Percentiles rank a stretch among this genome's conserved stretches.
phyloP scores from a whole-genome alignment of 2,888 invertebrate species.

The Latrodectus elegans region DNA sequence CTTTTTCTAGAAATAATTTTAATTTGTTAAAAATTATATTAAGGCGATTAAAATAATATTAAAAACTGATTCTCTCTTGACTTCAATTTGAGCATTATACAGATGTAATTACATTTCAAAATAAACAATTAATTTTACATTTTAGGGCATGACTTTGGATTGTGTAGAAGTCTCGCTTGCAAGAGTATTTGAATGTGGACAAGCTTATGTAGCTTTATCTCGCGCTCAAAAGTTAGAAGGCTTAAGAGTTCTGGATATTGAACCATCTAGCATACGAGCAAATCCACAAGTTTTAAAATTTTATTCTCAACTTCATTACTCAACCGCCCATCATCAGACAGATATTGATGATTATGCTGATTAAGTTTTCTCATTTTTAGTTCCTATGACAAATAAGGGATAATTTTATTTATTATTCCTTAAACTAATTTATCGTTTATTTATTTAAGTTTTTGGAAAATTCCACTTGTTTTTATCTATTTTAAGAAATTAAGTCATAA shows the following conservation, averaged over 20 bases:
- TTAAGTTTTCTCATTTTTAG: background rate
- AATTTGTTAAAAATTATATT: too few relatives aligned
- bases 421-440: too few relatives aligned
- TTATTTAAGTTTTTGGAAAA: too few relatives aligned
- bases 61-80: background rate
- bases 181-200: conserved; percentile 95
- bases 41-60: too few relatives aligned
- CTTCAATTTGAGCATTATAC: background rate
- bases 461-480: too few relatives aligned
- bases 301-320: conserved; percentile 77
- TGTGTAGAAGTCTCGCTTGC: conserved; percentile 95
- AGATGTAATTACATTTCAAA: background rate
- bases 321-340: background rate
- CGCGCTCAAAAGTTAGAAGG: conserved; percentile 90
- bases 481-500: too few relatives aligned
- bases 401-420: too few relatives aligned
- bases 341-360: conserved; percentile 8
- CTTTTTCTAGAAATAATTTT: too few relatives aligned
- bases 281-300: conserved; percentile 88
- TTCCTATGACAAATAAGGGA: too few relatives aligned
- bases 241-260: conserved; percentile 90
- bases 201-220: conserved; percentile 96
- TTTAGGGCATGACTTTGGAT: conserved; percentile 93
- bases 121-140: conserved; percentile 39
- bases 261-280: conserved; percentile 89